Evolutionary conservation across 1,140 invertebrate species (phyloP), one percentile per base, ranked within the genome.

Genomic region (Pentalonia nigronervosa): DNA sequence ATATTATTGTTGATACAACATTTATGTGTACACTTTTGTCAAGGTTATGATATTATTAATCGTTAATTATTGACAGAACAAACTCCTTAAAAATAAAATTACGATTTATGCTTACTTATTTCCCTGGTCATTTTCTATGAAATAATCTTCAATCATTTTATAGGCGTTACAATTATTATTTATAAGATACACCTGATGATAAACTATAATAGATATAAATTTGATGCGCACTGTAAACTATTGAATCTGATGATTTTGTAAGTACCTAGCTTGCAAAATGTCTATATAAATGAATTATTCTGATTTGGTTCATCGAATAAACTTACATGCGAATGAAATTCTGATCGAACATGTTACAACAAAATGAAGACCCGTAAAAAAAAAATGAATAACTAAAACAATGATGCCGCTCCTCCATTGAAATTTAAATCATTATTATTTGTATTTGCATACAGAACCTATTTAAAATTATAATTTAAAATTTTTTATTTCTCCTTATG

Each of bases 111-210:
- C 67, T 81, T 91, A 91, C 90, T 81, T 91, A 30, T 81, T 81
- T 45, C 56, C 90, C 34, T 91, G 67, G 9, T 45, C 60, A 8
- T 47, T 45, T 48, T 90, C 36, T 90, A 90, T 90, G 23, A 91
- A 50, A 91, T 81, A 91, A 41, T 91, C 90, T 81, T 91, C 90
- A 41, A 91, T 91, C 90, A 91, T 91, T 91, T 81, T 91, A 34
- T 34, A 81, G 11, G 23, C 6, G 48, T n/a, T 50, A 14, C 9
- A 36, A 67, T 90, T 90, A n/a, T n/a, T 53, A 23, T 60, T 90
- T 56, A 25, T 3, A 0, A 53, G 11, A 11, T 48, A 20, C 50
- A 56, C n/a, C 25, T 17, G 41, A 47, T n/a, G 11, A 30, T 0
- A 76, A 67, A 76, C 11, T 53, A 53, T 20, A 7, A 17, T 67